Base-by-base conservation (phyloP, 2,888 invertebrate genomes). In the Keiferia lycopersicella region DNA sequence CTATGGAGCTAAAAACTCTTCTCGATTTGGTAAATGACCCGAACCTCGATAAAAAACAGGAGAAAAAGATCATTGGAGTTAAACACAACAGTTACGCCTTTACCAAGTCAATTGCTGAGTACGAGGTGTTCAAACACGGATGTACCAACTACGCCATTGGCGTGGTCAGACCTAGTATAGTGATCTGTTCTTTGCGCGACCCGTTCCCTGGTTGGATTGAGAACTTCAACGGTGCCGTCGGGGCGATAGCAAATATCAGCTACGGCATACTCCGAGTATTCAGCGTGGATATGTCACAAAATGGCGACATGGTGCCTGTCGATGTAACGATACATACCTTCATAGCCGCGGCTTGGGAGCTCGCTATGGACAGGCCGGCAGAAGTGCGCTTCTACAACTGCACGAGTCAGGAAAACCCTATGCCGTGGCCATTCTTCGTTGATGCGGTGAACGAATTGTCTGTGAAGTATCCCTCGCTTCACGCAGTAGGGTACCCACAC, bases 181-280 rank as follows among this genome's bases (percentile, higher is more conserved):
- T 96, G 34, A 91, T 95, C 34, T 93, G 94, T 0, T 84, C 95
- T 0, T 71, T 93, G 16, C 84, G 87, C 11, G 92, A 94, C 38
- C 96, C 96, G 0, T 78, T 94, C 16, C 87, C 93, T 0, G 98
- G 98, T 1, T 99, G 98, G 98, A 92, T 97, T 14, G 98, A 98
- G 83, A 98, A 98, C 83, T 94, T 96, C 69, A 98, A 98, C 86
- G 98, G 98, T 0, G 97, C 98, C 0, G 94, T 96, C 64, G 98
- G 94, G 0, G 85, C 96, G 64, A 78, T 96, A 68, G 87, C 94
- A 0, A 96, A 94, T 0, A 93, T 94, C 0, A 96, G 96, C 12
- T 95, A 95, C 82, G 97, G 90, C 0, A 86, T 97, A 1, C 81
- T 97, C 22, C 94, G 96, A 62, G 94, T 95, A 4, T 89, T 95